These are phyloP conservation scores for Paramormyrops kingsleyae DNA, from an alignment of 2,113 vertebrate genomes.

Conservation along the genomic window DNA sequence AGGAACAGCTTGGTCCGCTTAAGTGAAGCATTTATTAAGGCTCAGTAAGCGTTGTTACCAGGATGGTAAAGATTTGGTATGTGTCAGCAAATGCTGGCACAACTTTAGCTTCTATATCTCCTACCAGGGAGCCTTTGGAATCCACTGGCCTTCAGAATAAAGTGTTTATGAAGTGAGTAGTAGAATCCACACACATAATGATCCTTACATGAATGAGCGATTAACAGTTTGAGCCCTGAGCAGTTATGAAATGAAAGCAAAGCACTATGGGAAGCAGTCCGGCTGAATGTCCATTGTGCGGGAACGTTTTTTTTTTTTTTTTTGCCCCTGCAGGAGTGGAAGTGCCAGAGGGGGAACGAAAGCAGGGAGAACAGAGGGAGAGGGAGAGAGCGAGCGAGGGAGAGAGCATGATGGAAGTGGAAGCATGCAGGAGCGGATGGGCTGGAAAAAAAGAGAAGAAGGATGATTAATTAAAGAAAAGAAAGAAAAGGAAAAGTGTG, in stretches of 20 bases:
- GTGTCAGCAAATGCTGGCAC: neutral
- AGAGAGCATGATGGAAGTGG: neutral
- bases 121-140: neutral
- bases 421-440: neutral
- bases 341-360: neutral
- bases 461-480: neutral
- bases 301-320: neutral
- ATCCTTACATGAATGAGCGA: neutral
- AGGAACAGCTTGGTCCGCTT: neutral
- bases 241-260: slow-evolving; percentile 1
- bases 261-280: neutral
- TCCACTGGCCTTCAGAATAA: neutral
- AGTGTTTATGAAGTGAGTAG: neutral
- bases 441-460: neutral
- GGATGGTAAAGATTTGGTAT: neutral
- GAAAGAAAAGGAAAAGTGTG: neutral
- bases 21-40: neutral
- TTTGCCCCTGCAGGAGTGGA: neutral
- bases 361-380: neutral
- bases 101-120: neutral
- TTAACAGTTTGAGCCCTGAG: neutral
- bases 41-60: neutral
- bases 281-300: neutral
- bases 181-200: slow-evolving; percentile 1
- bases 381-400: neutral